Evolutionary conservation across 2,113 vertebrate genomes (phyloP).

Genomic region (cat (Felis catus)): DNA sequence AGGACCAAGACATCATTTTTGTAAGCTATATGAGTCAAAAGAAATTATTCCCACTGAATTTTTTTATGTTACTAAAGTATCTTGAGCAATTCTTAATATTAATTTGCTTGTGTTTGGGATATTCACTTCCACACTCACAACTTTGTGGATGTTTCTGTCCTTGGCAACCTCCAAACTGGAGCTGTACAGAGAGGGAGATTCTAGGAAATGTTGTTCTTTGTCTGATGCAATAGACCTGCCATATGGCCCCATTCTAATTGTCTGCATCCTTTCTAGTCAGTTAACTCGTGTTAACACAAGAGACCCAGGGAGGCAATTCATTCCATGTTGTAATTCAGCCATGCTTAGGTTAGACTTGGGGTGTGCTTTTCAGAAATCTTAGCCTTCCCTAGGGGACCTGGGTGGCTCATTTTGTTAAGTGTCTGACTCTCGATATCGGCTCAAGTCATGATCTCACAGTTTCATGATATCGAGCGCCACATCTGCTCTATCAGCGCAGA

Average conservation of each 20-base stretch:
- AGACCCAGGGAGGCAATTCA: background rate
- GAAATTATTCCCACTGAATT: background rate
- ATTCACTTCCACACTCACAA: background rate
- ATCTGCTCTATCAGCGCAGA: no score
- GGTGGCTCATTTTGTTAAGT: no score
- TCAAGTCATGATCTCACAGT: no score
- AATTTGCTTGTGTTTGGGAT: background rate
- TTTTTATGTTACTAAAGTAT: background rate
- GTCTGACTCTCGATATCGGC: no score
- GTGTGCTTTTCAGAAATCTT: background rate
- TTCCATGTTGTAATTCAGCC: background rate
- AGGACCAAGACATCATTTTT: background rate
- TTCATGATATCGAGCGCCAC: no score
- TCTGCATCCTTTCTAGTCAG: background rate
- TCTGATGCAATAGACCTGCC: background rate
- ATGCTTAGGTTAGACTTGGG: background rate
- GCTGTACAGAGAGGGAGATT: background rate
- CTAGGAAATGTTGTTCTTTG: background rate
- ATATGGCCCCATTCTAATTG: background rate
- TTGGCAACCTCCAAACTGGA: background rate
- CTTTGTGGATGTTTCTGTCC: background rate
- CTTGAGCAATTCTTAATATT: background rate
- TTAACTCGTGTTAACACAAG: background rate
- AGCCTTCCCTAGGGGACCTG: background rate
- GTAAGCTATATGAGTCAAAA: background rate